These are phyloP conservation scores for Ctenopoma kingsleyae DNA, from an alignment of 2,797 vertebrate genomes.

Conservation along the genomic window DNA sequence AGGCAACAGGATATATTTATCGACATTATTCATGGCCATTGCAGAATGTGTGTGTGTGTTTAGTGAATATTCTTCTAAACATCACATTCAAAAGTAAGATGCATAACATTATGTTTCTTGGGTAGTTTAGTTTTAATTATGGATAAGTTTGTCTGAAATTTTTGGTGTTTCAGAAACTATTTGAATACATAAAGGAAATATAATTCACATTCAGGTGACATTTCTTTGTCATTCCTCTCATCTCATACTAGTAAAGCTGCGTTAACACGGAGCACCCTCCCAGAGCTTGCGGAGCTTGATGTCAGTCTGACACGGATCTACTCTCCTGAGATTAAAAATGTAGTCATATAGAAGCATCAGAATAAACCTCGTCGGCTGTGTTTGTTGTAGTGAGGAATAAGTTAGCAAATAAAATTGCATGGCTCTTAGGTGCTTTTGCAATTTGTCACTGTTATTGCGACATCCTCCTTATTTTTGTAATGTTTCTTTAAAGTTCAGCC, in stretches of 20 bases:
- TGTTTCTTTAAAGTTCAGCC: constrained; percentile 1
- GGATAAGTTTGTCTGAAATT: too few species aligned
- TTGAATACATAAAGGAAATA: neutral
- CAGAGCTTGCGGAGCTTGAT: neutral
- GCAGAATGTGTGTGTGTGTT: too few species aligned
- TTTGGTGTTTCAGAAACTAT: neutral
- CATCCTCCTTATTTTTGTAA: constrained; percentile 11
- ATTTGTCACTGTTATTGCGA: constrained; percentile 5
- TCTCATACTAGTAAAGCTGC: neutral
- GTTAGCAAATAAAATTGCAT: neutral
- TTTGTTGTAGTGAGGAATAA: neutral
- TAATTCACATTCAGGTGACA: neutral
- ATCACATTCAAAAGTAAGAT: too few species aligned
- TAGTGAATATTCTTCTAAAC: too few species aligned
- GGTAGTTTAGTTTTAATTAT: too few species aligned
- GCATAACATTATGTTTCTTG: too few species aligned
- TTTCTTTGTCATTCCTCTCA: constrained; percentile 1
- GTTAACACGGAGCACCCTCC: neutral
- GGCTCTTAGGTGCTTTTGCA: neutral
- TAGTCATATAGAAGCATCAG: neutral
- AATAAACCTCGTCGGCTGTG: neutral
- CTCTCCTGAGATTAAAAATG: constrained; percentile 1
- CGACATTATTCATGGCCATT: neutral
- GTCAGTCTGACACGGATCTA: neutral
- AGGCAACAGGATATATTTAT: neutral